phyloP scores from a whole-genome alignment of 2,888 invertebrate species.

The Cantharis rustica region DNA sequence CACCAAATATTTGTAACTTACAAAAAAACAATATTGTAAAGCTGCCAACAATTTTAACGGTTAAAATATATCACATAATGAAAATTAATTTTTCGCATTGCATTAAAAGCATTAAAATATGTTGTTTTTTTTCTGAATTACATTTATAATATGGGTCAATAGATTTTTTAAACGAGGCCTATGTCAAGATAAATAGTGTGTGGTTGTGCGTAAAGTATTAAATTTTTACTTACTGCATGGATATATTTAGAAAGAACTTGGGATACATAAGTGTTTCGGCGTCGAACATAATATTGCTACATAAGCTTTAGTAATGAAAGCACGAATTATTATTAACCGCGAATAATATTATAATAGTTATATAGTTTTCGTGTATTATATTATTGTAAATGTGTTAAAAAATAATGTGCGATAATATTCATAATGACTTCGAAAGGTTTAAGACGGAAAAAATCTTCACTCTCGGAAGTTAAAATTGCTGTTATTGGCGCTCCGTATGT shows the following conservation, averaged over 20 bases:
- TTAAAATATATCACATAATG: background rate
- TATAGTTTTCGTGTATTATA: background rate
- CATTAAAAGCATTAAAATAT: background rate
- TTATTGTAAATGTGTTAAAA: background rate
- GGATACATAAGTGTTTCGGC: slow-evolving; percentile 29
- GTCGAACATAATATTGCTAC: slow-evolving; percentile 27
- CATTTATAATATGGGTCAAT: slow-evolving; percentile 17
- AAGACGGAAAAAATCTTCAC: slow-evolving; percentile 85
- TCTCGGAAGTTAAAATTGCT: slow-evolving; percentile 89
- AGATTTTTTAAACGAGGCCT: slow-evolving; percentile 19
- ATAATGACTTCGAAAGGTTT: slow-evolving; percentile 79
- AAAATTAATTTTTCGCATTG: background rate
- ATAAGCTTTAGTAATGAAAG: slow-evolving; percentile 14
- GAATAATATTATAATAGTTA: background rate
- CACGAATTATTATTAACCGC: slow-evolving; percentile 1
- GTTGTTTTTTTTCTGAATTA: background rate
- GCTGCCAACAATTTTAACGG: background rate
- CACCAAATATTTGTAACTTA: background rate
- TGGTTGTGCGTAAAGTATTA: slow-evolving; percentile 24
- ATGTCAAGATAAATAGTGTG: slow-evolving; percentile 5
- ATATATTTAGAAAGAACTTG: slow-evolving; percentile 36
- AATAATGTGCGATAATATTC: background rate
- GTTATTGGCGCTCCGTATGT: slow-evolving; percentile 89
- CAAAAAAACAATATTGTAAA: background rate
- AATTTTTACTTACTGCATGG: slow-evolving; percentile 29